These are phyloP conservation scores for Caenorhabditis sp. DNA, from an alignment of 2,888 invertebrate species.

Conservation along the genomic window DNA sequence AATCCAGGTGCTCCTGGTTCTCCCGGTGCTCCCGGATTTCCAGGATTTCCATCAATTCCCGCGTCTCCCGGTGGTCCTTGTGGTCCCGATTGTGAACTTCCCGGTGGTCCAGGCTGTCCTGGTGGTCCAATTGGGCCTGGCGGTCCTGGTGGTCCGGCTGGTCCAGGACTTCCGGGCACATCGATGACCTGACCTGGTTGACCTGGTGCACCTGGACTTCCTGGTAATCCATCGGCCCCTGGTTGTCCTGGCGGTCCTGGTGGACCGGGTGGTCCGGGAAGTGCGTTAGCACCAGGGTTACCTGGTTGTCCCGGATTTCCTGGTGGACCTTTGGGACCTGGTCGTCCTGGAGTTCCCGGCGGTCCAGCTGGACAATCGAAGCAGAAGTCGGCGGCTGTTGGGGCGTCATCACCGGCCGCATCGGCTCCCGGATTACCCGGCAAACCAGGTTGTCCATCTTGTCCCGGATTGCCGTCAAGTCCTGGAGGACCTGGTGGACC, in stretches of 20 bases:
- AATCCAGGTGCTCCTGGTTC: slow-evolving; percentile 46
- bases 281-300: slow-evolving; percentile 46
- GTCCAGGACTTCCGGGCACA: slow-evolving; percentile 46
- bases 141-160: slow-evolving; percentile 52
- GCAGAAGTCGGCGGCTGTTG: slow-evolving; percentile 43
- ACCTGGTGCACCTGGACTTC: slow-evolving; percentile 53
- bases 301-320: slow-evolving; percentile 55
- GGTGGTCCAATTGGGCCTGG: slow-evolving; percentile 40
- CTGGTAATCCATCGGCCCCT: slow-evolving; percentile 51
- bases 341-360: slow-evolving; percentile 49
- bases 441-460: slow-evolving; percentile 46
- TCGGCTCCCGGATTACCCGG: slow-evolving; percentile 45
- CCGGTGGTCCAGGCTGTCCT: slow-evolving; percentile 46
- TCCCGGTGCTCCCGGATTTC: slow-evolving; percentile 44
- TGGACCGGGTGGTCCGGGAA: slow-evolving; percentile 51
- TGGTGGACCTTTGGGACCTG: slow-evolving; percentile 51
- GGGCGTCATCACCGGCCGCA: slow-evolving; percentile 40
- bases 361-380: slow-evolving; percentile 49
- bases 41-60: slow-evolving; percentile 43
- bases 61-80: slow-evolving; percentile 49
- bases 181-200: slow-evolving; percentile 38
- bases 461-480: slow-evolving; percentile 41
- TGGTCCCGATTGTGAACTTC: slow-evolving; percentile 45
- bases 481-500: slow-evolving; percentile 46
- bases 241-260: slow-evolving; percentile 57